Percentiles rank a stretch among this genome's conserved stretches.
Evolutionary conservation across 1,140 invertebrate genomes (phyloP).

Genomic region (Lerema accius): DNA sequence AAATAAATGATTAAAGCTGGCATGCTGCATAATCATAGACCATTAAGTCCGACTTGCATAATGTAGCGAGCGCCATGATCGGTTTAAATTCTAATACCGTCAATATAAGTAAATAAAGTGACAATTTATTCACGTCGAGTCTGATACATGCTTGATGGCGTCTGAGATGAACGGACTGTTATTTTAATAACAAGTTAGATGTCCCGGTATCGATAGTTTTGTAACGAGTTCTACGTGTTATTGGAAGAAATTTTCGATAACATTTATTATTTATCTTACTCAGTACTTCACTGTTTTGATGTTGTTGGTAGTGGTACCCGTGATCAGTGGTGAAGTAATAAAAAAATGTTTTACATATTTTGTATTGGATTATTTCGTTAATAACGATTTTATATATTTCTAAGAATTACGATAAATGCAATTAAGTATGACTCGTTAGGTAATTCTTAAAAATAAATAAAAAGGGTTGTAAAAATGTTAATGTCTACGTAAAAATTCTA

Average conservation of each 20-base stretch:
- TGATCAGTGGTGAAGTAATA: too few relatives aligned
- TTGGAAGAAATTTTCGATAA: not conserved
- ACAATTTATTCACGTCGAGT: slow-evolving; percentile 15
- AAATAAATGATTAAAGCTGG: slow-evolving; percentile 21
- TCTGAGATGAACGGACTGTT: slow-evolving; percentile 5
- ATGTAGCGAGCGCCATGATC: slow-evolving; percentile 23
- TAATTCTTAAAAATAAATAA: too few relatives aligned
- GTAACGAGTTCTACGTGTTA: not conserved
- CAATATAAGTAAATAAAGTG: slow-evolving; percentile 12
- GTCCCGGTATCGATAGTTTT: not conserved
- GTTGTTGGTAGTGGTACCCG: too few relatives aligned
- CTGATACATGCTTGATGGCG: slow-evolving; percentile 5
- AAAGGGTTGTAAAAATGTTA: too few relatives aligned
- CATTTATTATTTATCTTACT: too few relatives aligned
- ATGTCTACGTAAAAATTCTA: too few relatives aligned
- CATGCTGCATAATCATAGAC: slow-evolving; percentile 16
- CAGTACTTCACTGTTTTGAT: too few relatives aligned
- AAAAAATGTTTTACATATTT: too few relatives aligned
- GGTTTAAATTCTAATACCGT: slow-evolving; percentile 24
- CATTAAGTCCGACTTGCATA: slow-evolving; percentile 10
- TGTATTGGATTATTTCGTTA: too few relatives aligned
- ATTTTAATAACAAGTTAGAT: not conserved
- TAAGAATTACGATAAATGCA: too few relatives aligned
- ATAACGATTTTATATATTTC: too few relatives aligned
- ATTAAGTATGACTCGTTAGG: too few relatives aligned